Evolutionary conservation across 2,797 vertebrate species (phyloP), one percentile per base, ranked within the genome.

Genomic region (Pterois miles): DNA sequence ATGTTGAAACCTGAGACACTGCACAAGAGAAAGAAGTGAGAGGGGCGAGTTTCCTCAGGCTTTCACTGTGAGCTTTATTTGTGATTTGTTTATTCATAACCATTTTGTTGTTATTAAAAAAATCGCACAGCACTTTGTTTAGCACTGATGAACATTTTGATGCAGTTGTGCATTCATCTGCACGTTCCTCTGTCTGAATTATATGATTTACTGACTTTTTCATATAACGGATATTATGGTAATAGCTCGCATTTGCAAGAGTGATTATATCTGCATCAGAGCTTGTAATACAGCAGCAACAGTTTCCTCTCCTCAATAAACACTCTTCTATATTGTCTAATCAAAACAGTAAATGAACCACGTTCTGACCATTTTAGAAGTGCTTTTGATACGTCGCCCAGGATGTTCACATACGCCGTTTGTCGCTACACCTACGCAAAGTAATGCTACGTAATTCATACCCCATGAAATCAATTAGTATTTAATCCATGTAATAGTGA

Each of bases 1-100:
- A 16, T 34, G 36, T 48, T 72, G 53, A 75, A 74, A 72, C 5
- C 56, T 25, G 14, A 60, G 43, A 69, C 27, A 57, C n/a, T n/a
- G 33, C 13, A 29, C 46, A 22, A 70, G 13, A 68, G 38, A 56
- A 23, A 60, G 20, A 38, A 65, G 18, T 29, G 40, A 20, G 34
- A 53, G 8, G 16, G 10, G 11, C 0, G 1, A 33, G 33, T 43
- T 53, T 59, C 31, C 9, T 27, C 1, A 0, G 29, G 9, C 54
- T 60, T 20, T 48, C 11, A 6, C 5, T 59, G 18, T 12, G 31
- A 67, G 25, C 40, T 60, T 34, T 18, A 18, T 65, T 76, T 27
- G n/a, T 33, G 38, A n/a, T 54, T 38, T 33, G 46, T 52, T 25
- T 11, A 43, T 62, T 66, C 8, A 53, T 46, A 13, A 36, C 34